Evolutionary conservation across 30 jellyfish, hydroid and myxozoan species (phyloP), one percentile per base, ranked within the genome.

Genomic region (Nemopilema nomurai): DNA sequence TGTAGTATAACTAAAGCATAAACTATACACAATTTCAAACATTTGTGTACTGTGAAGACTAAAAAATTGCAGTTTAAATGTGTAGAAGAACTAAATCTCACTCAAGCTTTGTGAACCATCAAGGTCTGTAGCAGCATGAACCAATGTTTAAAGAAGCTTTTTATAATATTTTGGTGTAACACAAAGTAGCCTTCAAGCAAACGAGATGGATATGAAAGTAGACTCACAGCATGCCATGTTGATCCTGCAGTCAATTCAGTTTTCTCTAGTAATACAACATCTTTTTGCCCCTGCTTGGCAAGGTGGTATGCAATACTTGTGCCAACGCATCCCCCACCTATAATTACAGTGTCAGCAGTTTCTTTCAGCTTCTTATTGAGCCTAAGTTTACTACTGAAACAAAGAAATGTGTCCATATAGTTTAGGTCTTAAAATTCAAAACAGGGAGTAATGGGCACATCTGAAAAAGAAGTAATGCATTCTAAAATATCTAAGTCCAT

Each of bases 171-270:
- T n/a, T n/a, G n/a, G n/a, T n/a, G n/a, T 41, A 41, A 41, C 13
- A 3, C 6, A 3, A 18, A 74, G 8, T 1, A 3, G 73, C 53
- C 22, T 24, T 64, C 51, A 24, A 8, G 8, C 6, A 21, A 57
- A 9, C 32, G 3, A 28, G 73, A 27, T 32, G 67, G n/a, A 1
- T 21, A 53, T 30, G 25, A 71, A 27, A 20, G 1, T 16, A 41
- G 1, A 53, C 97, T 81, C 73, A 93, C 98, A 28, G 98, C 98
- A 79, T 93, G 98, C 98, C 98, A 93, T 52, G 98, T 93, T 69
- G 98, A 93, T 4, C 98, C 98, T 1, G 98, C 98, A 51, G 98
- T 93, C 29, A 93, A 70, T 67, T 93, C 98, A 0, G 97, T 27
- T 69, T 93, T 93, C 71, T 93, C 98, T 19, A 93, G 79, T 63